Percentiles rank a stretch among this genome's conserved stretches.
phyloP scores from a whole-genome alignment of 2,113 vertebrate genomes.

The Campylomormyrus tamandua region DNA sequence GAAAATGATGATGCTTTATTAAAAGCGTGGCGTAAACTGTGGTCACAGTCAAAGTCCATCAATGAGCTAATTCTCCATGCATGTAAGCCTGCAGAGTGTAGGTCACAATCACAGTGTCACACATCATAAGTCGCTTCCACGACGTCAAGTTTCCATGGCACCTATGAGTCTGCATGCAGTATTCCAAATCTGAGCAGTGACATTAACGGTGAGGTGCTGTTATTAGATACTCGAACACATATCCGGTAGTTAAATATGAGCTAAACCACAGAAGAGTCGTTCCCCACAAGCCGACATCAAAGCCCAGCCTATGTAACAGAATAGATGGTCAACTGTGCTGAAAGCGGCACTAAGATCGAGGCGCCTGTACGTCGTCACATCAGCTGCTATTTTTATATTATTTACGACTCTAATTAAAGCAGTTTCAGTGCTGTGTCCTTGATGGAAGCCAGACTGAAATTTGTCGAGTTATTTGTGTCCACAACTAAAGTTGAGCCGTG shows the following conservation, averaged over 20 bases:
- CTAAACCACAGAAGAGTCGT: background rate
- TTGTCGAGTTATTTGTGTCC: background rate
- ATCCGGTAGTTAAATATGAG: background rate
- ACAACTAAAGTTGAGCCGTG: background rate
- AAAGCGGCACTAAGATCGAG: background rate
- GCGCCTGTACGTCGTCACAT: background rate
- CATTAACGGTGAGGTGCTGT: background rate
- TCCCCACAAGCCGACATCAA: background rate
- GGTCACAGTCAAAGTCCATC: background rate
- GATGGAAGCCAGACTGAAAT: background rate
- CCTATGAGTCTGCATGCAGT: background rate
- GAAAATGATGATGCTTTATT: background rate
- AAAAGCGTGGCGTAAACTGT: background rate
- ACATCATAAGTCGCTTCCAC: background rate
- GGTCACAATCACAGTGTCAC: background rate
- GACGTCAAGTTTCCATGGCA: background rate
- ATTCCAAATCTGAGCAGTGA: background rate
- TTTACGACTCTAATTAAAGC: background rate
- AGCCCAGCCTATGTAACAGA: background rate
- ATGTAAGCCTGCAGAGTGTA: background rate
- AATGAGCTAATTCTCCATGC: background rate
- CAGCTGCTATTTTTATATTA: background rate
- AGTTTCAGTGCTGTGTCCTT: background rate
- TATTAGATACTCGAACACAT: background rate
- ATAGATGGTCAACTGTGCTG: background rate